phyloP scores from a whole-genome alignment of 2,797 vertebrate species.

The Atherinosoma microstoma region DNA sequence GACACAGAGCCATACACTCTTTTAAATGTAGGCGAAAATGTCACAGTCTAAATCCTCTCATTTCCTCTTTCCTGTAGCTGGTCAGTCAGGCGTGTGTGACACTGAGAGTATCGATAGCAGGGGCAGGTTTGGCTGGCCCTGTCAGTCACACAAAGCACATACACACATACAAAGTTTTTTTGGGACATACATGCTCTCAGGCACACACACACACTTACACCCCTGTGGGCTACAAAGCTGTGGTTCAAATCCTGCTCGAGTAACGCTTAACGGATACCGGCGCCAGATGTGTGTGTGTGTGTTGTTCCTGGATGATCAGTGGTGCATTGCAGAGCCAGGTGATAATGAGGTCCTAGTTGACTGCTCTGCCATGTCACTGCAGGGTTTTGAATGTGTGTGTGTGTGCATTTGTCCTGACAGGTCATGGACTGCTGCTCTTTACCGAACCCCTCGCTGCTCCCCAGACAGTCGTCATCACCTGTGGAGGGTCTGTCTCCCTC shows the following conservation, averaged over 20 bases:
- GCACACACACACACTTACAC: slow-evolving; percentile 27
- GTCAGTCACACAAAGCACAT: background rate
- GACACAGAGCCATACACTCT: slow-evolving; percentile 21
- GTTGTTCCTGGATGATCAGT: slow-evolving; percentile 44
- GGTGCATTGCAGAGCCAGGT: slow-evolving; percentile 56
- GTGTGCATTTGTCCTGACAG: slow-evolving; percentile 56
- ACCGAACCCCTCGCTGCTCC: slow-evolving; percentile 21
- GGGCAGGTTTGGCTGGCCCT: slow-evolving; percentile 35
- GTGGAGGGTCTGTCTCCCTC: slow-evolving; percentile 45
- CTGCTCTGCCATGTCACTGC: slow-evolving; percentile 41
- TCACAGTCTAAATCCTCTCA: slow-evolving; percentile 73
- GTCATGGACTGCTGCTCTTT: slow-evolving; percentile 59
- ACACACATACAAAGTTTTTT: slow-evolving; percentile 12
- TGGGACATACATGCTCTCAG: slow-evolving; percentile 42
- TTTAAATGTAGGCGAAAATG: slow-evolving; percentile 51
- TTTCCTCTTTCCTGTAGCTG: slow-evolving; percentile 79
- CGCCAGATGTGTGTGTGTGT: slow-evolving; percentile 29
- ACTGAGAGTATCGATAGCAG: slow-evolving; percentile 61
- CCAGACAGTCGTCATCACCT: slow-evolving; percentile 55
- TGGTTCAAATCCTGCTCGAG: slow-evolving; percentile 59
- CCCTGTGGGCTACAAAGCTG: slow-evolving; percentile 39
- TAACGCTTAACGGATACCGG: slow-evolving; percentile 50
- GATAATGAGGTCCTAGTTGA: slow-evolving; percentile 65
- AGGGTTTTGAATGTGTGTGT: slow-evolving; percentile 17
- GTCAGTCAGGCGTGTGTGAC: slow-evolving; percentile 69